Evolutionary conservation across 2,888 invertebrate genomes (phyloP).

Genomic region (Cantharis nigra): DNA sequence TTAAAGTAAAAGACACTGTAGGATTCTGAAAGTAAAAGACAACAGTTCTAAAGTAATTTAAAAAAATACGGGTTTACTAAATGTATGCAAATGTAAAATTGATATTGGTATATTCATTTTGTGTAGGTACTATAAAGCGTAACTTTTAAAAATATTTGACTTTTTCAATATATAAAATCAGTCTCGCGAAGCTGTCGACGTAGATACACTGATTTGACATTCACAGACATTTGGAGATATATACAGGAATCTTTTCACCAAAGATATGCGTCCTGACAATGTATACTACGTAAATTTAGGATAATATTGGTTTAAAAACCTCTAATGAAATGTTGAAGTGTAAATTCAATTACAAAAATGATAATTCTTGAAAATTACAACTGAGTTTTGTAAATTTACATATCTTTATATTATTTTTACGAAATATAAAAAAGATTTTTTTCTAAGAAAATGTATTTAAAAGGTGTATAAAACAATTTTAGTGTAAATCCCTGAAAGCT

Average conservation of each 20-base stretch:
- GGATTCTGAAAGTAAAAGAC: not conserved
- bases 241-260: not conserved
- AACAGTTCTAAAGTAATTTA: not conserved
- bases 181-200: not conserved
- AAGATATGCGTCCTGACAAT: not conserved
- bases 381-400: not conserved
- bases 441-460: not conserved
- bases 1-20: not conserved
- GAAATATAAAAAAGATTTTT: not conserved
- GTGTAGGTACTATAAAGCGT: no score
- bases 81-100: no score
- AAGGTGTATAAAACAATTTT: not conserved
- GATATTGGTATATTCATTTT: no score
- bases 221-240: not conserved
- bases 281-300: not conserved
- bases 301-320: not conserved
- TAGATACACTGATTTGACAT: not conserved
- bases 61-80: not conserved
- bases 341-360: not conserved
- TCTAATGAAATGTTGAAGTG: not conserved
- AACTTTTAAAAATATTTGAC: not conserved
- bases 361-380: not conserved
- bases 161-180: not conserved
- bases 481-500: not conserved
- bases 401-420: not conserved